Evolutionary conservation across 2,113 vertebrate species (phyloP).

Genomic region (Rhabdomys dilectus): DNA sequence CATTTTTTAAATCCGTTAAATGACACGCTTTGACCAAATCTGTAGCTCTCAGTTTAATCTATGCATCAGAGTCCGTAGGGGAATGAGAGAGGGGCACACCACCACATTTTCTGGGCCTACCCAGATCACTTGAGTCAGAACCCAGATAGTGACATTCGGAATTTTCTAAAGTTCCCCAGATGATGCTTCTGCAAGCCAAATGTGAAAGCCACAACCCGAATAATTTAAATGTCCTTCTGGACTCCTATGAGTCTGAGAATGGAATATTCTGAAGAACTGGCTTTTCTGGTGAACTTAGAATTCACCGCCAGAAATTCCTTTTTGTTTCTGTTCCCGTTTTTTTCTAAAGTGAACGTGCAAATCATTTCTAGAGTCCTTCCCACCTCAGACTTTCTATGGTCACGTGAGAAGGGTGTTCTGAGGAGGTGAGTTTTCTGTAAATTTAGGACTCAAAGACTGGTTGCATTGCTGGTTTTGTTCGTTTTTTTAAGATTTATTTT

Average conservation of each 20-base stretch:
- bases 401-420: not conserved
- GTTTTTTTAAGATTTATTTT: no score
- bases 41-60: not conserved
- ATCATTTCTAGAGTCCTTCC: slow-evolving; percentile 30
- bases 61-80: not conserved
- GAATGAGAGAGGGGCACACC: not conserved
- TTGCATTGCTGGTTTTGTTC: not conserved
- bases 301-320: slow-evolving; percentile 59
- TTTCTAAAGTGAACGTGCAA: slow-evolving; percentile 1
- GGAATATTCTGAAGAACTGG: slow-evolving; percentile 66
- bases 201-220: not conserved
- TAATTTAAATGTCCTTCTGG: not conserved
- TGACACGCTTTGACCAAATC: not conserved
- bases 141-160: not conserved
- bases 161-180: slow-evolving; percentile 64
- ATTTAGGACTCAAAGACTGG: not conserved
- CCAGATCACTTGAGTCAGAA: slow-evolving; percentile 34
- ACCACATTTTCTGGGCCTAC: not conserved
- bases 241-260: not conserved
- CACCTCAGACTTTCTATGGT: slow-evolving; percentile 16
- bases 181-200: not conserved
- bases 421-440: slow-evolving; percentile 57
- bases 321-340: slow-evolving; percentile 68
- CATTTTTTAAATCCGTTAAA: not conserved
- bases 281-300: slow-evolving; percentile 65